Evolutionary conservation across 2,113 vertebrate species (phyloP).

Genomic region (Cromileptes altivelis): DNA sequence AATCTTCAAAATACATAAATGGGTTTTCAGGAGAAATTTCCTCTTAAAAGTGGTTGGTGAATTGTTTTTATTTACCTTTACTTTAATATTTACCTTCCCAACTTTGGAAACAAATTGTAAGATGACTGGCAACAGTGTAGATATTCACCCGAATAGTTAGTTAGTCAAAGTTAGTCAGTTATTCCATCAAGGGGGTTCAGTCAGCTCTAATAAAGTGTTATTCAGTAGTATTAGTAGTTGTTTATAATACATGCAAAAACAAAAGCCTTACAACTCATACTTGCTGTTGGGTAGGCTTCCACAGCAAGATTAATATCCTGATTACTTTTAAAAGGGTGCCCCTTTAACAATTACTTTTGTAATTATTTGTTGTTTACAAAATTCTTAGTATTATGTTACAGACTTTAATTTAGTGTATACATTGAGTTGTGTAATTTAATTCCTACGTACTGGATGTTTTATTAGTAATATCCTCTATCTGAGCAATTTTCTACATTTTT

Average conservation of each 20-base stretch:
- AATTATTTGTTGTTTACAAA: neutral
- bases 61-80: no score
- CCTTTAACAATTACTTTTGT: neutral
- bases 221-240: neutral
- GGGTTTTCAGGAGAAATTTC: no score
- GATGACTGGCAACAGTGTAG: neutral
- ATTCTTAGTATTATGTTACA: neutral
- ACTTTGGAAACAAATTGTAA: no score
- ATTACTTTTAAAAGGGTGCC: neutral
- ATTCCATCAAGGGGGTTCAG: no score
- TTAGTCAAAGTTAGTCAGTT: neutral
- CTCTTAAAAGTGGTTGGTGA: no score
- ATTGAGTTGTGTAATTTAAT: neutral
- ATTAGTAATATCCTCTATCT: neutral
- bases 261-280: neutral
- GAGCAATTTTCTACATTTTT: neutral
- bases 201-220: neutral
- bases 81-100: no score
- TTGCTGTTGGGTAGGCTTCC: neutral
- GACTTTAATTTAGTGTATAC: neutral
- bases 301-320: neutral
- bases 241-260: neutral
- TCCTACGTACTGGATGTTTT: neutral
- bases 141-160: neutral
- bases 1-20: no score